Percentiles rank a stretch among this genome's conserved stretches.
phyloP scores from a whole-genome alignment of 2,888 invertebrate species.

The Idaea biselata region DNA sequence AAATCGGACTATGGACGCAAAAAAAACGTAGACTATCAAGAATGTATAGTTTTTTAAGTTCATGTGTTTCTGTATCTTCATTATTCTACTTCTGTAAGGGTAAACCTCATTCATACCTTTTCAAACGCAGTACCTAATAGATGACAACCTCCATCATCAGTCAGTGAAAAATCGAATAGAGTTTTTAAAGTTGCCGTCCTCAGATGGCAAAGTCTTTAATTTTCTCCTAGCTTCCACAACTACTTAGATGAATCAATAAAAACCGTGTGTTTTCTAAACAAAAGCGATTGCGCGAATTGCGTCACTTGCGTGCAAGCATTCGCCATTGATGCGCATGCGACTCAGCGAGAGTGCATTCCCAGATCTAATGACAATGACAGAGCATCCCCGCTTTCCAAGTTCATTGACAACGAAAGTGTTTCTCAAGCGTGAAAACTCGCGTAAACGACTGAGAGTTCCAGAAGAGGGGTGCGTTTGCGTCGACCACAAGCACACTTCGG shows the following conservation, averaged over 20 bases:
- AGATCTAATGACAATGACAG: conserved; percentile 74
- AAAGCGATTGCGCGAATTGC: conserved; percentile 40
- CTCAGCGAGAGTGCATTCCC: conserved; percentile 77
- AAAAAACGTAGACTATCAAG: no score
- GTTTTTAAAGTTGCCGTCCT: no score
- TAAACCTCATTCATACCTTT: no score
- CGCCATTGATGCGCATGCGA: conserved; percentile 49
- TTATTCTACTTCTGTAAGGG: no score
- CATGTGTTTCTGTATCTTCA: no score
- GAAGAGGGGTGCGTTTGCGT: not conserved
- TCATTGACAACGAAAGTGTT: conserved; percentile 79
- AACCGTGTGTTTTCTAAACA: conserved; percentile 20
- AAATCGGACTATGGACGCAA: no score
- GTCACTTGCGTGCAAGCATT: conserved; percentile 55
- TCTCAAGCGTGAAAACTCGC: conserved; percentile 74
- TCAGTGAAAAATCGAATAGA: no score
- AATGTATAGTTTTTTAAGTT: no score
- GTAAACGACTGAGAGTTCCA: conserved; percentile 46
- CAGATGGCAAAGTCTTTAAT: not conserved
- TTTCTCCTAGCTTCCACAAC: not conserved
- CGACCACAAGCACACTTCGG: not conserved
- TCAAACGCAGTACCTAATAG: no score
- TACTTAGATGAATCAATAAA: conserved; percentile 8
- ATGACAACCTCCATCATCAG: no score
- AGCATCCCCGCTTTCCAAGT: conserved; percentile 78